Base-by-base conservation (phyloP, 2,888 invertebrate genomes). In the Tipula unca region DNA sequence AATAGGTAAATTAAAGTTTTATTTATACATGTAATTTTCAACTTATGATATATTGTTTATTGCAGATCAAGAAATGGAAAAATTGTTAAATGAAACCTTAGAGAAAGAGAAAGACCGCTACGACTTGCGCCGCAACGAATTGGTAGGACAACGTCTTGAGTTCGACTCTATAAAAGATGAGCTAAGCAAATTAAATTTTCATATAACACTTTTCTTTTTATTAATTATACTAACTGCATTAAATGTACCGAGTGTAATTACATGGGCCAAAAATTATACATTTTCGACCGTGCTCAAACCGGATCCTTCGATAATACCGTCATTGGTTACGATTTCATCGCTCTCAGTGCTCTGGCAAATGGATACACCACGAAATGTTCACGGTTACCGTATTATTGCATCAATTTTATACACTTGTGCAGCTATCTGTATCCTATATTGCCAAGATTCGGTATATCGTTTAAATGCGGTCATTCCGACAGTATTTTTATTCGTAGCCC, bases 201-300 rank as follows among this genome's bases (percentile, higher is more conserved):
- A 96, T 89, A 92, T 95, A 88, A 93, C 94, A 86, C 89, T 96
- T 88, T 94, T 96, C 88, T 91, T 95, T 85, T 89, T 96, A 87
- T 94, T 95, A 93, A 89, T 93, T 85, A 89, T 93, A 17, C 92
- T 94, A 36, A 92, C 95, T 0, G 87, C 93, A n/a, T 90, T 96
- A 54, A 95, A 95, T 90, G 87, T 95, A 13, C 96, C 96, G 0
- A 93, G 94, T 82, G 92, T 95, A 17, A 89, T 96, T 82, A 95
- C 95, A 4, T 97, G 96, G 96, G 95, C 96, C 0, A 94, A 94
- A 88, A 95, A 95, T 91, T 95, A 94, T 88, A 93, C 86, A n/a
- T 87, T 86, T 85, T 85, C 88, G 92, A 90, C 88, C 91, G 92
- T 91, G 29, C 89, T 94, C 86, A 90, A 92, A 86, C 92, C 93